Conservation (phyloP, 2,113 vertebrate species). For the Phalacrocorax pelagicus region DNA sequence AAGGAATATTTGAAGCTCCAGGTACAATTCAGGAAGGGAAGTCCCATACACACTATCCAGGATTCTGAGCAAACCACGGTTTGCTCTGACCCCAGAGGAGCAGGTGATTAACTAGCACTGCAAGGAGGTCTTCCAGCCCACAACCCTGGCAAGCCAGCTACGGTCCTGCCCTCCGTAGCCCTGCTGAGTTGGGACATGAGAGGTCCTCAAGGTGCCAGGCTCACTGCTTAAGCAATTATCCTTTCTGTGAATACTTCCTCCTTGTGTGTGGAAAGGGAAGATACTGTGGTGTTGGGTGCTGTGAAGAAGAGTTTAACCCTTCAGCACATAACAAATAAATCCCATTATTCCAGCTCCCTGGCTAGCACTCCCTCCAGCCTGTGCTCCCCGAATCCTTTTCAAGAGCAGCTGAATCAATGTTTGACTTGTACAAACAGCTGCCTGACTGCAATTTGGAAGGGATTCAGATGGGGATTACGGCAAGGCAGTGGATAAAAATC, state of each 20-base stretch:
- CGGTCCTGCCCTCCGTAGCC: background rate
- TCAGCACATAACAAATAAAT: conserved; percentile 1
- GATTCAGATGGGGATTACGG: conserved; percentile 69
- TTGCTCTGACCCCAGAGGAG: background rate
- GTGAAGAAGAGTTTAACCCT: conserved; percentile 70
- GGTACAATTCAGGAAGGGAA: background rate
- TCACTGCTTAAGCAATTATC: conserved; percentile 57
- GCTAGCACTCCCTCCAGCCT: background rate
- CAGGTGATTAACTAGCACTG: background rate
- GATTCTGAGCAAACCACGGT: rapidly evolving
- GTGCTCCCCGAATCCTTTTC: background rate
- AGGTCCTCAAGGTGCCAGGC: background rate
- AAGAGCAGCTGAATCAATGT: conserved; percentile 72
- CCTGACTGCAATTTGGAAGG: conserved; percentile 63
- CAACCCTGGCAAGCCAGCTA: background rate
- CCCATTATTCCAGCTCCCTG: conserved; percentile 28
- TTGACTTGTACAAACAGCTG: conserved; percentile 67
- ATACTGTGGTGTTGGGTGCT: background rate
- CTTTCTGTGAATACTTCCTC: conserved; percentile 52
- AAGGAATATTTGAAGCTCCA: background rate
- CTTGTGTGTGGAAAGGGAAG: background rate
- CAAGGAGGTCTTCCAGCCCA: background rate
- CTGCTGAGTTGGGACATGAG: background rate
- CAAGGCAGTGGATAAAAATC: conserved; percentile 66
- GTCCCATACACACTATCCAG: rapidly evolving